Conservation (phyloP, 1,140 invertebrate species). For the Zaprionus lachaisei region DNA sequence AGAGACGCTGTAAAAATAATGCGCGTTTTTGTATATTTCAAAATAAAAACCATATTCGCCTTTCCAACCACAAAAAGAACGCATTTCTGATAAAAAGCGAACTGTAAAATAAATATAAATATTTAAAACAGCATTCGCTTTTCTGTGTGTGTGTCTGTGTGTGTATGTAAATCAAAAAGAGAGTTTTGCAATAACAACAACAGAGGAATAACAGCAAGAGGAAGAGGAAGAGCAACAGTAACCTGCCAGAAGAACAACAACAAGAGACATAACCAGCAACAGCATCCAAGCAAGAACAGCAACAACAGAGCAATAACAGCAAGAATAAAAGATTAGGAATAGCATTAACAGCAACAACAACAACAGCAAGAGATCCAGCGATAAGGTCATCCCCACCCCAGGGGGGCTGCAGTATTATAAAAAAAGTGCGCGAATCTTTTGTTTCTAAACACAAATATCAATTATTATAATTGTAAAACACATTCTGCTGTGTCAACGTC, state of each 20-base stretch:
- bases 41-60: conserved; percentile 81
- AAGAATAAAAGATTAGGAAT: too few species aligned
- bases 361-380: conserved; percentile 46
- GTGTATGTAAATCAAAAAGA: conserved; percentile 33
- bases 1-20: conserved; percentile 63
- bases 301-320: too few species aligned
- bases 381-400: conserved; percentile 63
- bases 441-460: conserved; percentile 59
- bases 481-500: conserved; percentile 46
- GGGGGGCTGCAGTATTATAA: conserved; percentile 61
- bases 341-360: conserved; percentile 33
- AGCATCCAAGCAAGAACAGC: too few species aligned
- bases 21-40: conserved; percentile 78
- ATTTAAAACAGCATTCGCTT: conserved; percentile 35
- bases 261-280: too few species aligned
- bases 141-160: conserved; percentile 17
- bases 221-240: conserved; percentile 42
- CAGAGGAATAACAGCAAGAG: conserved; percentile 44
- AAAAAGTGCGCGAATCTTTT: conserved; percentile 77
- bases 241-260: background rate
- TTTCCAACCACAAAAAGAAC: conserved; percentile 83
- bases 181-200: conserved; percentile 27
- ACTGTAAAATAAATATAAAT: conserved; percentile 1
- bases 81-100: conserved; percentile 69
- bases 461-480: conserved; percentile 72